A percentile compares a stretch with the other conserved stretches of the same genome.
Evolutionary conservation across 2,113 vertebrate species (phyloP).

Genomic region (Ciconia maguari): DNA sequence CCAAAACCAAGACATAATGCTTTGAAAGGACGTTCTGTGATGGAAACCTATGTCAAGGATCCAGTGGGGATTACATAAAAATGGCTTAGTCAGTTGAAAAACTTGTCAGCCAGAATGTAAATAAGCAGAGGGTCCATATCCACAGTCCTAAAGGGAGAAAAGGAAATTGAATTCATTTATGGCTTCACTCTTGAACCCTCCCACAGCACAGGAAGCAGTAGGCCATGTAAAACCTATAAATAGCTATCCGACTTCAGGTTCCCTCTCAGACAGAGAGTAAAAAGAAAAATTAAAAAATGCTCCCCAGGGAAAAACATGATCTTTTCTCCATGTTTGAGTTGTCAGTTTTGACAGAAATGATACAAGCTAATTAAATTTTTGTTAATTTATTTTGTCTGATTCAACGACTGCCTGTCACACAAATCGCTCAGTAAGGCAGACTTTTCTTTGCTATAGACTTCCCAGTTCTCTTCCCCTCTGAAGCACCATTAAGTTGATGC

Average conservation of each 20-base stretch:
- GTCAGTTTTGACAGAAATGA: conserved; percentile 77
- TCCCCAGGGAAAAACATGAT: conserved; percentile 68
- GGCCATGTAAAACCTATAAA: conserved; percentile 67
- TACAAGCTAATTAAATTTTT: conserved; percentile 78
- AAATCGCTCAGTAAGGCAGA: conserved; percentile 52
- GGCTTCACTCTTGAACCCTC: conserved; percentile 50
- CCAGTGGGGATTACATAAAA: background rate
- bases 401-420: conserved; percentile 67
- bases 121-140: conserved; percentile 28
- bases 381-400: conserved; percentile 82
- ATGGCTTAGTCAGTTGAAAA: background rate
- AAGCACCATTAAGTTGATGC: conserved; percentile 50
- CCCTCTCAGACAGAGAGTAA: conserved; percentile 17
- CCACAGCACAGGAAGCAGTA: conserved; percentile 65
- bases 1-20: background rate
- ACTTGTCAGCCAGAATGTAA: conserved; percentile 32
- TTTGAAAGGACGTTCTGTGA: background rate
- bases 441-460: conserved; percentile 50
- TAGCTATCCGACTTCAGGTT: conserved; percentile 46
- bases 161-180: conserved; percentile 7
- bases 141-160: background rate
- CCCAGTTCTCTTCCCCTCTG: conserved; percentile 53
- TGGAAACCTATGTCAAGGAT: background rate
- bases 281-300: background rate
- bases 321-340: conserved; percentile 71